Base-by-base conservation (phyloP, 2,113 vertebrate genomes). In the Heliornis fulica region DNA sequence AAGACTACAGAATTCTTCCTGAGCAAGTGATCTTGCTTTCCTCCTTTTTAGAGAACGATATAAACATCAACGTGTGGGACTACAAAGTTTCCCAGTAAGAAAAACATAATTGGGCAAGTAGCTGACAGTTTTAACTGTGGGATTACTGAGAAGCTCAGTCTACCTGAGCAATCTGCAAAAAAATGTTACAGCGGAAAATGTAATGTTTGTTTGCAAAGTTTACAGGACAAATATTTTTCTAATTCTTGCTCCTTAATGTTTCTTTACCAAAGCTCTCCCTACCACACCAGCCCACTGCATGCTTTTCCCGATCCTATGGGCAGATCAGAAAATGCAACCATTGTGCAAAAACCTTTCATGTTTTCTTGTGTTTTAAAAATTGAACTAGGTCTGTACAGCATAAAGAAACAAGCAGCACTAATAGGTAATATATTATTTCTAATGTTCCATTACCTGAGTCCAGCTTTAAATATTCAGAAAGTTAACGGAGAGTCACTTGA, bases 271-370 rank as follows among this genome's bases (percentile, higher is more conserved):
- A 92, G 65, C 13, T n/a, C 22, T 68, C 93, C 43, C 61, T 34
- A 32, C 36, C 38, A 60, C 45, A 57, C 16, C 80, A 84, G 28
- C 46, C 16, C 34, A 8, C 29, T 53, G 65, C 57, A 45, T 56
- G n/a, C 45, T 85, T 95, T 88, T 90, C 64, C 80, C 81, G 72
- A 51, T 90, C 63, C 77, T 91, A 7, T 45, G 34, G 28, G 32
- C 43, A 90, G 51, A 82, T 76, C 19, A 36, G 56, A 95, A 96
- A 96, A 96, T 75, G 66, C 94, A 41, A 70, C 45, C 69, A 16
- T 79, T 96, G 68, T 94, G 28, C 45, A 51, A 54, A 26, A 78
- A n/a, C 15, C 36, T 40, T 79, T 91, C 45, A 43, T 43, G 61
- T 66, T 96, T 74, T 71, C 64, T 11, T 88, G 11, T 8, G 14